Evolutionary conservation across 2,113 vertebrate genomes (phyloP).

Genomic region (Colaptes auratus): DNA sequence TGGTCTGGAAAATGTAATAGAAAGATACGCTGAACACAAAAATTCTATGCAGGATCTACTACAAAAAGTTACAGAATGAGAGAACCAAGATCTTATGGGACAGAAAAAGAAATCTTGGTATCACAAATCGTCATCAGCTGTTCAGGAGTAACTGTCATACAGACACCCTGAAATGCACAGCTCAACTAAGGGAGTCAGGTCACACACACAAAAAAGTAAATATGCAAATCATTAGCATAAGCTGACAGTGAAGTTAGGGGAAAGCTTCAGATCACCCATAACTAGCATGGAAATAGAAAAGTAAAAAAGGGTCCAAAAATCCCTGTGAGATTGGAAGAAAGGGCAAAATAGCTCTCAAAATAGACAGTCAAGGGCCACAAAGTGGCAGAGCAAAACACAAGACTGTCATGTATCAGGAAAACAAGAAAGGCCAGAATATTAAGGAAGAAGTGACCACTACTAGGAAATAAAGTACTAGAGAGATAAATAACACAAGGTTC

Average conservation of each 20-base stretch:
- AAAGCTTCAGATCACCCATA: slow-evolving; percentile 9
- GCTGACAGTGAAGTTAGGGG: neutral
- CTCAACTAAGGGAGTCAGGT: slow-evolving; percentile 10
- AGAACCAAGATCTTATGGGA: neutral
- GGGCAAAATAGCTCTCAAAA: neutral
- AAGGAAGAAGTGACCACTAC: neutral
- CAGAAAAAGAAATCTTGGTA: neutral
- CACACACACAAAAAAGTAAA: neutral
- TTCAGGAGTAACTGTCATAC: neutral
- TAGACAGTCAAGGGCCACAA: slow-evolving; percentile 13
- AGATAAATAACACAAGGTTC: neutral
- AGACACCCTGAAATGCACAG: neutral
- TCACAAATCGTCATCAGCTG: neutral
- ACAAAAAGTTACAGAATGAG: neutral
- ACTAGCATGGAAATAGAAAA: neutral
- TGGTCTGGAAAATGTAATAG: neutral
- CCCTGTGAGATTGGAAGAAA: slow-evolving; percentile 38
- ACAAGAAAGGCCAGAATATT: neutral
- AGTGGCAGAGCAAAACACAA: slow-evolving; percentile 32
- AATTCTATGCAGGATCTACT: neutral
- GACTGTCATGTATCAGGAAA: neutral
- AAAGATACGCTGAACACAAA: neutral
- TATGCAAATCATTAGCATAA: slow-evolving; percentile 2
- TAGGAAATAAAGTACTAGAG: neutral
- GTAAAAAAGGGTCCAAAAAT: neutral